A percentile compares a stretch with the other conserved stretches of the same genome.
These are phyloP conservation scores for Dynastes hyllus DNA, from an alignment of 2,888 invertebrate species.

Conservation along the genomic window DNA sequence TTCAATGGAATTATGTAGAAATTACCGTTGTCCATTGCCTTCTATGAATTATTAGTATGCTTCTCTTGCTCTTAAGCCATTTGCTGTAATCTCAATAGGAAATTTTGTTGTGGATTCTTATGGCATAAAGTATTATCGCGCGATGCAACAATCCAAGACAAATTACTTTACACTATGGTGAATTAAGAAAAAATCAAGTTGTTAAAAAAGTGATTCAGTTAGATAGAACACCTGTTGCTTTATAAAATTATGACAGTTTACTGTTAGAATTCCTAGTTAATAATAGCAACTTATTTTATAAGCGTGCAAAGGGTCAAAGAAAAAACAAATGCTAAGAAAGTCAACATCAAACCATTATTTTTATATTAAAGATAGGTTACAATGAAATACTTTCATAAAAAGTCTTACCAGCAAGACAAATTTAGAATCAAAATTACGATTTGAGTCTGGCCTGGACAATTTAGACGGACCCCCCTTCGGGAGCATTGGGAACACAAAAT, in stretches of 20 bases:
- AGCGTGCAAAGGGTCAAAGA: too few relatives aligned
- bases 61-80: neutral
- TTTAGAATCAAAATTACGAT: too few relatives aligned
- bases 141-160: neutral
- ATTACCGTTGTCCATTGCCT: slow-evolving; percentile 14
- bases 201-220: slow-evolving; percentile 1
- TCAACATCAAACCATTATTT: too few relatives aligned
- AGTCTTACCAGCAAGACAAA: too few relatives aligned
- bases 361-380: too few relatives aligned
- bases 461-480: too few relatives aligned
- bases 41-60: slow-evolving; percentile 1
- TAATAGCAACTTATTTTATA: slow-evolving; percentile 4
- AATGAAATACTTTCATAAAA: too few relatives aligned
- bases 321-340: too few relatives aligned
- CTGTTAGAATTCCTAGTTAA: neutral
- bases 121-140: neutral
- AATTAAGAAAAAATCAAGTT: neutral
- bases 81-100: slow-evolving; percentile 1
- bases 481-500: too few relatives aligned
- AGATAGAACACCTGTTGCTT: neutral
- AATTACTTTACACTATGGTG: neutral
- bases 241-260: slow-evolving; percentile 5
- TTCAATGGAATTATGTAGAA: slow-evolving; percentile 3
- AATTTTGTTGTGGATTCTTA: neutral
- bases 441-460: too few relatives aligned